Base-by-base conservation (phyloP, 1,140 invertebrate genomes). In the Drosophila watanabei region DNA sequence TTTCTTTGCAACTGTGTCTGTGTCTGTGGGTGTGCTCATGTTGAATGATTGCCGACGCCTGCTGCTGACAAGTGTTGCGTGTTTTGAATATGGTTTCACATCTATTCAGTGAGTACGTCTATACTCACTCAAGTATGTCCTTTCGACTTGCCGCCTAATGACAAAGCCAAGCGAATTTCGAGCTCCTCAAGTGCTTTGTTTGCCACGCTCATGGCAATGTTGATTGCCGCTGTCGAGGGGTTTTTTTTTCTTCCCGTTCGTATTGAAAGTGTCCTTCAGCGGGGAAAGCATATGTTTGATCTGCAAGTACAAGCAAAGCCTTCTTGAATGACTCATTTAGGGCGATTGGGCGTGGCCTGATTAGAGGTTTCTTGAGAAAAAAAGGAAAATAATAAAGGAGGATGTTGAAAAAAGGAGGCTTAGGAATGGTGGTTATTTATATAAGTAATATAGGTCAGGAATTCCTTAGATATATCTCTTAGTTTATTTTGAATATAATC, bases 11-110 rank as follows among this genome's bases (percentile, higher is more conserved):
- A 14, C 39, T 60, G 58, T 60, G 39, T 45, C 32, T 37, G 45
- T 58, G 75, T 51, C 5, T 33, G 60, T 49, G 30, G 10, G 75
- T 54, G 64, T 54, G 33, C 37, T 51, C 57, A 68, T 68, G 63
- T 63, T 85, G 75, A 85, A 85, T 85, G 86, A 90, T 89, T 89
- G 86, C 52, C 68, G 66, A 64, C 70, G 82, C 82, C 85, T 90
- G 86, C 58, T 79, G 86, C 83, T 89, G 85, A 90, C 86, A 89
- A 90, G 85, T 89, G 85, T 86, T 90, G 86, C 86, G 86, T 89
- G 82, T 82, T 89, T 90, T 89, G 85, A 90, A 90, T 89, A 90
- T 79, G 77, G 61, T 75, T 46, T 39, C 32, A 54, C 68, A 71
- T 66, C 45, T 14, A 71, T 62, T 59, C 61, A 52, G 46, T 14